phyloP scores from a whole-genome alignment of 2,113 vertebrate species.

The Brachirus orientalis region DNA sequence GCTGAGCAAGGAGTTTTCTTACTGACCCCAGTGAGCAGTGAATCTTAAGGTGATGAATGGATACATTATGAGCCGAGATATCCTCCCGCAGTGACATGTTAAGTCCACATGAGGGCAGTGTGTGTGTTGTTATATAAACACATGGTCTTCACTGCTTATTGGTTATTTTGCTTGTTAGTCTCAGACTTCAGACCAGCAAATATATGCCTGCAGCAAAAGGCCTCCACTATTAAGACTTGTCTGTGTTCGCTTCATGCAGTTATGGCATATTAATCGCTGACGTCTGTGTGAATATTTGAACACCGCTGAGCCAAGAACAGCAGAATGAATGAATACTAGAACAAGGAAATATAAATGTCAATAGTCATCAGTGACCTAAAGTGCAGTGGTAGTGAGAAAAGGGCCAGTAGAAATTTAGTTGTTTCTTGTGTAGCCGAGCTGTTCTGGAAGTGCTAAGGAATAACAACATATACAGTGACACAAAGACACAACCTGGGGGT shows the following conservation, averaged over 20 bases:
- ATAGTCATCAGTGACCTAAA: not conserved
- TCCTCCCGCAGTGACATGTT: conserved; percentile 19
- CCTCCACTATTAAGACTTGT: conserved; percentile 13
- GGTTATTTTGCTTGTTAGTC: conserved; percentile 38
- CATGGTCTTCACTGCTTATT: not conserved
- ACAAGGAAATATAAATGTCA: not conserved
- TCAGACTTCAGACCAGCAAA: conserved; percentile 47
- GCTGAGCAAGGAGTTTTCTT: not conserved
- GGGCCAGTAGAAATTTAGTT: too few relatives aligned
- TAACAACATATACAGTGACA: conserved; percentile 7
- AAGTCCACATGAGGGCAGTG: conserved; percentile 59
- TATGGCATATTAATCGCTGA: conserved; percentile 5
- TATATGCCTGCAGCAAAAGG: conserved; percentile 36
- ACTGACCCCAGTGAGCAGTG: not conserved
- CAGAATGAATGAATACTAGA: not conserved
- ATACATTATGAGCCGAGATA: not conserved
- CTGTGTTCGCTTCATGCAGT: conserved; percentile 16
- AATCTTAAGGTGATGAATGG: not conserved
- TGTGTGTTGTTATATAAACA: conserved; percentile 33
- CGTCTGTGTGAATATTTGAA: not conserved
- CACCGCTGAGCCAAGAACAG: not conserved
- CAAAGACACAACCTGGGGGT: conserved; percentile 7
- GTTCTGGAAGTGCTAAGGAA: too few relatives aligned
- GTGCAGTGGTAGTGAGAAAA: not conserved
- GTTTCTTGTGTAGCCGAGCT: too few relatives aligned